Evolutionary conservation across 2,888 invertebrate species (phyloP).

Genomic region (Linyphia triangularis): DNA sequence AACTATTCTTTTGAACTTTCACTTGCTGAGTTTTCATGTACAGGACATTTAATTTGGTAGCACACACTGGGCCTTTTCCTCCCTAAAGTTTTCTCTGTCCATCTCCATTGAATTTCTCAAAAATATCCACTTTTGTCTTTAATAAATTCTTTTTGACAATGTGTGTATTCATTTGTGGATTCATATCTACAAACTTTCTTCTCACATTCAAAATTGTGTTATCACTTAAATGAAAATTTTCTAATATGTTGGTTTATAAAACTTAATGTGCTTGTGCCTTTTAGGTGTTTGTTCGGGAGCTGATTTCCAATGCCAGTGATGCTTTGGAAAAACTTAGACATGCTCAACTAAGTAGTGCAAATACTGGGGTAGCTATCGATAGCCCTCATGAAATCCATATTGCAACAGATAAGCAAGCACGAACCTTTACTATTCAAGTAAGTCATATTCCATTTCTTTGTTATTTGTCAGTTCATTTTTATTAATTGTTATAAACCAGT

Average conservation of each 20-base stretch:
- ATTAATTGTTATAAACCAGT: too few relatives aligned
- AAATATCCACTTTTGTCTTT: not conserved
- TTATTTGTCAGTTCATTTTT: too few relatives aligned
- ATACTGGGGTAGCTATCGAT: slow-evolving; percentile 82
- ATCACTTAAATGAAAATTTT: not conserved
- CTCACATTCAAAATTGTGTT: not conserved
- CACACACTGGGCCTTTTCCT: too few relatives aligned
- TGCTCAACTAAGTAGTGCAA: slow-evolving; percentile 82
- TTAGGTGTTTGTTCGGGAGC: slow-evolving; percentile 94
- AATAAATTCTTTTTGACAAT: not conserved
- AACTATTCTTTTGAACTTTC: too few relatives aligned
- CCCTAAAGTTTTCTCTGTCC: too few relatives aligned
- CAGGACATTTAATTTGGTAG: too few relatives aligned
- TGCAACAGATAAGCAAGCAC: slow-evolving; percentile 90
- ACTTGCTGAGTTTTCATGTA: too few relatives aligned
- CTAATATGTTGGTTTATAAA: too few relatives aligned
- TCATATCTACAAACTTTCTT: too few relatives aligned
- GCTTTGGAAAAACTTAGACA: slow-evolving; percentile 96
- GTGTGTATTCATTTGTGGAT: not conserved
- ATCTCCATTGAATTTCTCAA: not conserved
- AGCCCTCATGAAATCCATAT: slow-evolving; percentile 91
- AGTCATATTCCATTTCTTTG: slow-evolving; percentile 29
- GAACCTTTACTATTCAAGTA: slow-evolving; percentile 92
- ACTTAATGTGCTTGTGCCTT: slow-evolving; percentile 74
- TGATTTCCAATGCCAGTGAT: slow-evolving; percentile 98